Percentiles rank a stretch among this genome's conserved stretches.
phyloP scores from a whole-genome alignment of 2,797 vertebrate species.

The Bryconaethiops microstoma region DNA sequence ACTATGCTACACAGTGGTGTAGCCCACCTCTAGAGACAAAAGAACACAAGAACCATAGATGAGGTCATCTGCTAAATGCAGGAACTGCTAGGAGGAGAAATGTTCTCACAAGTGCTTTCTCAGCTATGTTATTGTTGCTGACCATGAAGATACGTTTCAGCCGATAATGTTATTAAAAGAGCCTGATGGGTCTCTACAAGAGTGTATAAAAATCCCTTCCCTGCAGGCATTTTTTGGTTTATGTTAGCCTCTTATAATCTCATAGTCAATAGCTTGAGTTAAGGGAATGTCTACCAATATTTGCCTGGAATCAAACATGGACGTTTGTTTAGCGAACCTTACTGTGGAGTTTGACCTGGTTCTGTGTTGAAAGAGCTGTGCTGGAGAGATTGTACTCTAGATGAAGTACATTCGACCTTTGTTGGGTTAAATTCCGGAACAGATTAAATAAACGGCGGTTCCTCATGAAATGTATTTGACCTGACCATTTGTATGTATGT shows the following conservation, averaged over 20 bases:
- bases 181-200: not conserved
- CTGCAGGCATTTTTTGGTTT: constrained; percentile 8
- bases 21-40: not conserved
- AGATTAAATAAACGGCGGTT: constrained; percentile 21
- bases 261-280: not conserved
- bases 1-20: not conserved
- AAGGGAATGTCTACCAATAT: constrained; percentile 61
- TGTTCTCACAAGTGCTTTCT: not conserved
- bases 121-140: not conserved
- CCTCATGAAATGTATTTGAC: not conserved
- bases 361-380: constrained; percentile 54
- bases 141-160: not conserved
- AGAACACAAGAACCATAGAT: not conserved
- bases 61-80: constrained; percentile 21
- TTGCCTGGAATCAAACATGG: constrained; percentile 23
- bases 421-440: constrained; percentile 42
- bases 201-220: not conserved
- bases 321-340: constrained; percentile 42
- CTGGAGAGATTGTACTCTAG: not conserved
- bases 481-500: not conserved
- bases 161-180: not conserved
- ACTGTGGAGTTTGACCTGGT: constrained; percentile 75
- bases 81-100: not conserved
- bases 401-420: constrained; percentile 11
- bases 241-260: constrained; percentile 17